Base-by-base conservation (phyloP, 1,140 invertebrate genomes). In the Saccostrea cuccullata region DNA sequence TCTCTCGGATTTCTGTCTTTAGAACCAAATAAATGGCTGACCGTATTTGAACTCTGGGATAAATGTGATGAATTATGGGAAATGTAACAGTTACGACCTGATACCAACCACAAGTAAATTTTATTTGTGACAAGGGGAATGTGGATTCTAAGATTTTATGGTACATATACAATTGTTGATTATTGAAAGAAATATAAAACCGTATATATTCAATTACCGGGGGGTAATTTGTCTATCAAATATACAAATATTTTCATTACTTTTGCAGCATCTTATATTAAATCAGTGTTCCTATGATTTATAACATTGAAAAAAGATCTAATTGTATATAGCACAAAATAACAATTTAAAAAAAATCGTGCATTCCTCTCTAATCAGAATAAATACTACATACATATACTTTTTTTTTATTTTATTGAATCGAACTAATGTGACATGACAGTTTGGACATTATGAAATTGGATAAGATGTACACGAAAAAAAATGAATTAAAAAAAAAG, bases 71-170 rank as follows among this genome's bases (percentile, higher is more conserved):
- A 36, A 77, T 17, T 12, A 26, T 77, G 70, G 6, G 26, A 36
- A 30, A 13, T 26, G 70, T 77, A 15, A 77, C 70, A 77, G 70
- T 36, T 26, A 36, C 70, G 70, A 36, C 30, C 70, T 26, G 26
- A 77, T 26, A 77, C 70, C 23, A 26, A 36, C 70, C 23, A 77
- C 23, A 77, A 15, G 23, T 36, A 17, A 30, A 77, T 26, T 77
- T 77, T 30, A 77, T 77, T 73, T 73, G 15, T 77, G 70, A 77
- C 70, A 77, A 26, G 13, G 13, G 70, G 70, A 77, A 77, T 30
- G 30, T 12, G 26, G 30, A 36, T 67, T 15, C 3, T 77, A 6
- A 30, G 70, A 77, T 36, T 77, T 77, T 15, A 36, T 77, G 23
- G 70, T 47, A 9, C 26, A 30, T 12, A 30, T 30, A 64, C 58